A percentile compares a stretch with the other conserved stretches of the same genome.
Conservation (phyloP, 2,113 vertebrate species). For the Apteryx mantelli region DNA sequence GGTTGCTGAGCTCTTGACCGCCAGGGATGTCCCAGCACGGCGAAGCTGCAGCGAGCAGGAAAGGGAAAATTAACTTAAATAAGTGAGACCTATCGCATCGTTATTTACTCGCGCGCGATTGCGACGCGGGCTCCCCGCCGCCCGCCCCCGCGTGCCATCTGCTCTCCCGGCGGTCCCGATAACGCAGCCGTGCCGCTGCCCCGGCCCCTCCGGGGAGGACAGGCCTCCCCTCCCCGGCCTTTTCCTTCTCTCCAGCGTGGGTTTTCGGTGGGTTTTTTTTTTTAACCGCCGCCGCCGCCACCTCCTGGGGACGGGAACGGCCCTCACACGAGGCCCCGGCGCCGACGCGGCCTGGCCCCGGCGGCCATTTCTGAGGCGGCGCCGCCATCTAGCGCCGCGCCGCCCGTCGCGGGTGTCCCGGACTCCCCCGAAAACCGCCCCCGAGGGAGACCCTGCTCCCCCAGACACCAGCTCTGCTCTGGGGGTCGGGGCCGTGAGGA, state of each 20-base stretch:
- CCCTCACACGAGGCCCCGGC: no score
- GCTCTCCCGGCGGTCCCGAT: not conserved
- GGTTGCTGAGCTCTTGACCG: not conserved
- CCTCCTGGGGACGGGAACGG: no score
- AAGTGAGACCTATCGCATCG: not conserved
- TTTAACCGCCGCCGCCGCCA: no score
- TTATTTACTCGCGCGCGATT: not conserved
- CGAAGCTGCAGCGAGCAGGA: not conserved
- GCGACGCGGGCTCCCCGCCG: not conserved
- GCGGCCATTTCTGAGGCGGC: not conserved
- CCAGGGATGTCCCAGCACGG: not conserved
- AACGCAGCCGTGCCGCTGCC: not conserved
- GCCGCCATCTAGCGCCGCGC: constrained; percentile 26
- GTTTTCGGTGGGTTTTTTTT: no score
- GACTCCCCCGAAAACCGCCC: not conserved
- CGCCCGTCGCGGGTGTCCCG: not conserved
- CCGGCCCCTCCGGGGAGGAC: not conserved
- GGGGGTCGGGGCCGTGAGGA: not conserved
- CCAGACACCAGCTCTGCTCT: no score
- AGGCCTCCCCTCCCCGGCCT: not conserved
- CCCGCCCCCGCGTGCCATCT: not conserved
- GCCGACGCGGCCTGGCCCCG: not conserved
- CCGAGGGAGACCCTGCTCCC: not conserved
- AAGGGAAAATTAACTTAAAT: not conserved
- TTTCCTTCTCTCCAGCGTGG: no score